Percentiles rank a stretch among this genome's conserved stretches.
These are phyloP conservation scores for Acromyrmex charruanus DNA, from an alignment of 1,140 invertebrate genomes.

Conservation along the genomic window DNA sequence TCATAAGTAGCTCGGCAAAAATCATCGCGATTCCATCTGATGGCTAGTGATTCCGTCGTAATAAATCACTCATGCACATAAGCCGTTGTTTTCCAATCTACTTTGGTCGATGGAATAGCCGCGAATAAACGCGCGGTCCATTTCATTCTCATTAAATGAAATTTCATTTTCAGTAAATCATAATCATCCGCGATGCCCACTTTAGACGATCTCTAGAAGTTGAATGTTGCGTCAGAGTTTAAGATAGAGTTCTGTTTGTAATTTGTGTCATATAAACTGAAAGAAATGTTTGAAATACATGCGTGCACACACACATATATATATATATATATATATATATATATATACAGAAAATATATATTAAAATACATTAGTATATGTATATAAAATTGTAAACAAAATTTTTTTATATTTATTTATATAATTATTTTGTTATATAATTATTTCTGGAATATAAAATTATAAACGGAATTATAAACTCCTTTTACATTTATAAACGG, in stretches of 20 bases:
- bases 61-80: constrained; percentile 19
- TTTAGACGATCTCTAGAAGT: constrained; percentile 4
- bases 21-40: constrained; percentile 43
- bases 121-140: not conserved
- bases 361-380: not conserved
- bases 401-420: not conserved
- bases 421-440: too few relatives aligned
- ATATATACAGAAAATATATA: not conserved
- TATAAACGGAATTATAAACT: not conserved
- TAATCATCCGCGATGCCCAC: not conserved
- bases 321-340: too few relatives aligned
- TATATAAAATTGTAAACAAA: not conserved
- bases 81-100: constrained; percentile 22
- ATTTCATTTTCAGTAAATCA: constrained; percentile 20
- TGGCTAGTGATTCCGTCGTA: constrained; percentile 16
- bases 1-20: constrained; percentile 49
- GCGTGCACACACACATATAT: not conserved
- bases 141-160: constrained; percentile 22
- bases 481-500: not conserved
- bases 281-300: not conserved
- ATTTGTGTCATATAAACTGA: not conserved
- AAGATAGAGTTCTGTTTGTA: not conserved
- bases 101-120: not conserved
- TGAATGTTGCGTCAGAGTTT: not conserved
- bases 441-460: not conserved